These are phyloP conservation scores for Benthochromis sp. DNA, from an alignment of 2,113 vertebrate genomes.

Conservation along the genomic window DNA sequence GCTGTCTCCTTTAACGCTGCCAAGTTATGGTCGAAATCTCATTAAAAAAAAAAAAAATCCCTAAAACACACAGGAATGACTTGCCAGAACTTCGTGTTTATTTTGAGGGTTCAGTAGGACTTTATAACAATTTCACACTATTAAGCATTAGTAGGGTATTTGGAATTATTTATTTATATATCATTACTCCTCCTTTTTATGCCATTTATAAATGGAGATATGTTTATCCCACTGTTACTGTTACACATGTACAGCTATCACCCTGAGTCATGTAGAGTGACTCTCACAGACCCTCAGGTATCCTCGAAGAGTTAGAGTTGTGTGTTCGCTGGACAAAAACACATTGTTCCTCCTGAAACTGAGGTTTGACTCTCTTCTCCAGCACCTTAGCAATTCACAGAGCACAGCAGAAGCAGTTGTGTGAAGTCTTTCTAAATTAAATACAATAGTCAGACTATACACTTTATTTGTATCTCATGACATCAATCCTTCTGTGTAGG, in stretches of 20 bases:
- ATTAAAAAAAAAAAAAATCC: no score
- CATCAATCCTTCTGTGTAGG: no score
- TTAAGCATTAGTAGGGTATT: neutral
- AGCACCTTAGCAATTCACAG: neutral
- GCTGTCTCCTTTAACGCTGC: neutral
- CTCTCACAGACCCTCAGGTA: neutral
- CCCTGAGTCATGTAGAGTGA: neutral
- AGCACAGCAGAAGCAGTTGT: neutral
- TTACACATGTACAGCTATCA: neutral
- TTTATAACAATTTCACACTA: neutral
- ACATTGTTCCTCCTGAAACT: neutral
- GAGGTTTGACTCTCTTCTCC: neutral
- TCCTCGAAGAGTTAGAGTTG: neutral
- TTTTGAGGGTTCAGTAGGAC: neutral
- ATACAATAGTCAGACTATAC: neutral
- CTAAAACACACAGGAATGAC: neutral
- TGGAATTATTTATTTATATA: neutral
- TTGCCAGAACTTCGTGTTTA: neutral
- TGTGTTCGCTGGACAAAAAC: neutral
- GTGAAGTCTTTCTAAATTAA: neutral
- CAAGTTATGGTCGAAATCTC: neutral
- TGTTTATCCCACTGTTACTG: neutral
- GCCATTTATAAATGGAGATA: neutral
- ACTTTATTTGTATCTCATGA: neutral
- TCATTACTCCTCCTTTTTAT: neutral